A percentile compares a stretch with the other conserved stretches of the same genome.
Evolutionary conservation across 2,888 invertebrate species (phyloP).

Genomic region (Hesperia comma): DNA sequence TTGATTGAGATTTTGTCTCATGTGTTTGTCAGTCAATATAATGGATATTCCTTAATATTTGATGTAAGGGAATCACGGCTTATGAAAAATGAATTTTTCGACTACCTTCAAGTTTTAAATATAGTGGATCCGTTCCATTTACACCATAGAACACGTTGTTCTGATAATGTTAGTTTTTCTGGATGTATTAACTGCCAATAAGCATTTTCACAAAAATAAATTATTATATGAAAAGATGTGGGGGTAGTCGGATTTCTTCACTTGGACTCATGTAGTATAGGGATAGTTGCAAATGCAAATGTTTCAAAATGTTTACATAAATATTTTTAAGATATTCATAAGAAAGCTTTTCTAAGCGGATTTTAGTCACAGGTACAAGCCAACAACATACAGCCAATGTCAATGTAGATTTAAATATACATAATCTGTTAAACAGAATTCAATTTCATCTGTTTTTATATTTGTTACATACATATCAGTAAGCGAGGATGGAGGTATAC

Average conservation of each 20-base stretch:
- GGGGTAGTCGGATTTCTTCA: conserved; percentile 23
- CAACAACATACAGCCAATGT: not conserved
- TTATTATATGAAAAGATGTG: not conserved
- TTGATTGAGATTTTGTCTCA: too few relatives aligned
- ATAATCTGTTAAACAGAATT: not conserved
- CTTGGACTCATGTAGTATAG: conserved; percentile 29
- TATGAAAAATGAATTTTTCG: conserved; percentile 2
- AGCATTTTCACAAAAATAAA: too few relatives aligned
- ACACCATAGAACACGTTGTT: too few relatives aligned
- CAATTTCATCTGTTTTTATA: not conserved
- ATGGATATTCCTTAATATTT: conserved; percentile 1
- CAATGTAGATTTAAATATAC: not conserved
- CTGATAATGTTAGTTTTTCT: too few relatives aligned
- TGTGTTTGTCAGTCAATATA: conserved; percentile 5
- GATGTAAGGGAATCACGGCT: conserved; percentile 7
- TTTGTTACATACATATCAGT: conserved; percentile 3
- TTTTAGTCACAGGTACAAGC: conserved; percentile 31
- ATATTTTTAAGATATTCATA: conserved; percentile 44
- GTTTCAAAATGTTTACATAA: conserved; percentile 40
- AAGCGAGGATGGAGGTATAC: not conserved
- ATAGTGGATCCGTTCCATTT: too few relatives aligned
- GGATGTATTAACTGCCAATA: too few relatives aligned
- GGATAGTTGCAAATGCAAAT: conserved; percentile 40
- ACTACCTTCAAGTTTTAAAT: conserved; percentile 8
- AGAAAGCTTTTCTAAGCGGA: conserved; percentile 23